Evolutionary conservation across 2,888 invertebrate genomes (phyloP).

Genomic region (Megaustenia siamemsis): DNA sequence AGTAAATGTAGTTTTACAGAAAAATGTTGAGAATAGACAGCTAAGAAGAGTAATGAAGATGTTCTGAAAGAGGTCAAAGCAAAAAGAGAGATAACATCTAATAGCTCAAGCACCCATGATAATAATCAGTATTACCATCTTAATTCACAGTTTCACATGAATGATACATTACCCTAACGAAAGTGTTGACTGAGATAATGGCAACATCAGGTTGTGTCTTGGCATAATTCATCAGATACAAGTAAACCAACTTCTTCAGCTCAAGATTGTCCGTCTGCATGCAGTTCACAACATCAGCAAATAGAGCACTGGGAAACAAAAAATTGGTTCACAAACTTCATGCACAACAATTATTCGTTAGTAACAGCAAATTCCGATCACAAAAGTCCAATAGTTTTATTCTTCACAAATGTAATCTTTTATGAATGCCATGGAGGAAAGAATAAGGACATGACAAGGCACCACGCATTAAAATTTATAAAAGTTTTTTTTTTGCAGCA

Average conservation of each 20-base stretch:
- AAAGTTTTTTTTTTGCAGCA: too few species aligned
- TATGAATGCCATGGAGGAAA: too few species aligned
- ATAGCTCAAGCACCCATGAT: not conserved
- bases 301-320: constrained; percentile 86
- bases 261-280: constrained; percentile 99
- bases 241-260: constrained; percentile 97
- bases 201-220: constrained; percentile 99
- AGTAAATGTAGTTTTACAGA: too few species aligned
- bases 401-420: too few species aligned
- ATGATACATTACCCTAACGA: constrained; percentile 91
- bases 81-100: not conserved
- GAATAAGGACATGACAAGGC: too few species aligned
- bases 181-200: constrained; percentile 99
- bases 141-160: not conserved
- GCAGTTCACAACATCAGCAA: constrained; percentile 99
- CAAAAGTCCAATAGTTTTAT: too few species aligned
- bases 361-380: too few species aligned
- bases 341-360: too few species aligned
- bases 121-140: not conserved
- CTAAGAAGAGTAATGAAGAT: too few species aligned
- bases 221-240: constrained; percentile 99
- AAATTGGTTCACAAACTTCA: not conserved
- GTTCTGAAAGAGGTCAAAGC: too few species aligned
- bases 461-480: too few species aligned
- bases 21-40: too few species aligned